A percentile compares a stretch with the other conserved stretches of the same genome.
phyloP scores from a whole-genome alignment of 2,888 invertebrate species.

The Erebia palarica region DNA sequence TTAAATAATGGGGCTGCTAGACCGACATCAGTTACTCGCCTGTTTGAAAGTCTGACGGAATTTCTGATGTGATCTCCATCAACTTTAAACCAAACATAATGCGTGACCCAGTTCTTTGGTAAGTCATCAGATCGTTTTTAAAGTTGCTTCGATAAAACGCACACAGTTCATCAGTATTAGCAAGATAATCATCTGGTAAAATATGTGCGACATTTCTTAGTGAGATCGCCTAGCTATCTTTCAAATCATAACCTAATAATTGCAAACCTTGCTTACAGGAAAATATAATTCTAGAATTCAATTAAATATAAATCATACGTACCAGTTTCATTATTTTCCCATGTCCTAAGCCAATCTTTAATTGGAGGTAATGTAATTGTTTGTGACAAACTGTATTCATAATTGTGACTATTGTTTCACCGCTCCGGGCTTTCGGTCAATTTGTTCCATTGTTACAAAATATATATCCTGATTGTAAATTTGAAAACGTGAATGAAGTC shows the following conservation, averaged over 20 bases:
- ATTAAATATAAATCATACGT: neutral
- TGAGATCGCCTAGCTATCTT: too few species aligned
- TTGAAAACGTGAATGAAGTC: constrained; percentile 44
- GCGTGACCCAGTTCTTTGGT: constrained; percentile 4
- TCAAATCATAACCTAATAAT: neutral
- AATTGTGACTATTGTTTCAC: constrained; percentile 73
- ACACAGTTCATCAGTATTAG: too few species aligned
- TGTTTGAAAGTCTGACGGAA: constrained; percentile 12
- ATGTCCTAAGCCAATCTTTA: constrained; percentile 45
- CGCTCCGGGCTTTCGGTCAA: constrained; percentile 61
- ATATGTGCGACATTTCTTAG: too few species aligned
- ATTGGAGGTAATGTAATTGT: constrained; percentile 65
- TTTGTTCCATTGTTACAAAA: constrained; percentile 77
- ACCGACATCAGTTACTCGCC: constrained; percentile 3
- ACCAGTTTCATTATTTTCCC: constrained; percentile 24
- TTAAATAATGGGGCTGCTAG: constrained; percentile 7
- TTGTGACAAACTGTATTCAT: constrained; percentile 68
- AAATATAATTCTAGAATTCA: neutral
- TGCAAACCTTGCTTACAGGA: neutral
- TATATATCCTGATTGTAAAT: constrained; percentile 63
- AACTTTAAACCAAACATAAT: constrained; percentile 6
- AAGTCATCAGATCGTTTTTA: neutral
- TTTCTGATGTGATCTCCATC: constrained; percentile 23
- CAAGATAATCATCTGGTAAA: too few species aligned
- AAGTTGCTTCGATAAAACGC: neutral